Evolutionary conservation across 2,888 invertebrate species (phyloP).

Genomic region (Tenodera sinensis): DNA sequence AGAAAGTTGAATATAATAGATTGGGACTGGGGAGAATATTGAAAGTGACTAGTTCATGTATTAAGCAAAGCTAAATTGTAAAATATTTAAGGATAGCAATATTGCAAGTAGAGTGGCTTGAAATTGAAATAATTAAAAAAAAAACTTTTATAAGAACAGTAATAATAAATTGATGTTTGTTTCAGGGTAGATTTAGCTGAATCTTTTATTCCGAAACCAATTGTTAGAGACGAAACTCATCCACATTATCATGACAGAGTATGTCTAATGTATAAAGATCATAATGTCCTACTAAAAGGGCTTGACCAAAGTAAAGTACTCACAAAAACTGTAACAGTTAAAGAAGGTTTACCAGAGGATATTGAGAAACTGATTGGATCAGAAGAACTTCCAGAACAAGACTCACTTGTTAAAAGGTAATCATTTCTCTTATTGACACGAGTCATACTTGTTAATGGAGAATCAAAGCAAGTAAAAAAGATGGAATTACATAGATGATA

Average conservation of each 20-base stretch:
- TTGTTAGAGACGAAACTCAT: conserved; percentile 55
- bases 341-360: conserved; percentile 58
- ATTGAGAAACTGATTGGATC: conserved; percentile 48
- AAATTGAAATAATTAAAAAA: too few species aligned
- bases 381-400: conserved; percentile 49
- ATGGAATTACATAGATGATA: too few species aligned
- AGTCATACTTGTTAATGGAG: too few species aligned
- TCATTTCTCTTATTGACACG: background rate
- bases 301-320: conserved; percentile 74
- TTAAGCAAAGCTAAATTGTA: too few species aligned
- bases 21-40: too few species aligned
- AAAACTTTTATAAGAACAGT: background rate
- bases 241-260: conserved; percentile 62
- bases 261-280: conserved; percentile 57
- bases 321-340: conserved; percentile 68
- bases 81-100: too few species aligned
- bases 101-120: too few species aligned
- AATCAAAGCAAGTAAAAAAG: too few species aligned
- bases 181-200: background rate
- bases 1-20: too few species aligned
- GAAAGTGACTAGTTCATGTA: too few species aligned
- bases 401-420: conserved; percentile 57
- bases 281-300: conserved; percentile 67
- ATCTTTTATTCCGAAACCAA: conserved; percentile 29
- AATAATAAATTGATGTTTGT: background rate